Percentiles rank a stretch among this genome's conserved stretches.
These are phyloP conservation scores for Homarus gammarus DNA, from an alignment of 2,888 invertebrate genomes.

Conservation along the genomic window DNA sequence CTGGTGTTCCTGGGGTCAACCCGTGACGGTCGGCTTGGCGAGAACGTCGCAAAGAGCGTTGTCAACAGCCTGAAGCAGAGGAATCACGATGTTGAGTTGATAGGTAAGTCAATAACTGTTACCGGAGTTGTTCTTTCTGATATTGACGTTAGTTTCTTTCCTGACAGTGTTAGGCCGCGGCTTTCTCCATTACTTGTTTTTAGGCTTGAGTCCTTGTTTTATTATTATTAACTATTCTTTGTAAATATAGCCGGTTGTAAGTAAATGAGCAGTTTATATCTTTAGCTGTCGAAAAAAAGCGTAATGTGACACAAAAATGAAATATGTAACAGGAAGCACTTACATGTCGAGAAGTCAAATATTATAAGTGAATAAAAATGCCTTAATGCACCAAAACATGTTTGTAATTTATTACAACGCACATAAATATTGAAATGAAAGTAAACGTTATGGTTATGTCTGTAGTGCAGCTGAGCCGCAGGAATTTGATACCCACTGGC, in stretches of 20 bases:
- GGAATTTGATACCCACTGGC: too few relatives aligned
- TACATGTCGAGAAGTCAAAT: too few relatives aligned
- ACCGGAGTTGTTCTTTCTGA: not conserved
- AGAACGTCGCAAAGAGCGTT: conserved; percentile 47
- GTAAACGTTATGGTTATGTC: too few relatives aligned
- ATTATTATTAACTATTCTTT: conserved; percentile 17
- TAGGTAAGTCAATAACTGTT: conserved; percentile 53
- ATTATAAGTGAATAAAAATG: too few relatives aligned
- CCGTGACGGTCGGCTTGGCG: conserved; percentile 58
- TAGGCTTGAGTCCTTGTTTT: not conserved
- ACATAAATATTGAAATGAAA: too few relatives aligned
- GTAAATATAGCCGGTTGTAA: conserved; percentile 34
- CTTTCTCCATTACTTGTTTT: not conserved
- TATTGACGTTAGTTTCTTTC: not conserved
- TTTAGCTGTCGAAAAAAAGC: not conserved
- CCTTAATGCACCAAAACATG: too few relatives aligned
- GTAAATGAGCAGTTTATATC: not conserved
- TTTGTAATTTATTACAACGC: too few relatives aligned
- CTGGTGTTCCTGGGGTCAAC: conserved; percentile 59
- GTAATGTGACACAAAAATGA: too few relatives aligned
- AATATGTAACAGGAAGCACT: too few relatives aligned
- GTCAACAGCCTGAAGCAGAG: not conserved
- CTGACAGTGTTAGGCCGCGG: not conserved
- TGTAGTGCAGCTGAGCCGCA: too few relatives aligned
- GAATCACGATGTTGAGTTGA: conserved; percentile 20